Percentiles rank a stretch among this genome's conserved stretches.
phyloP scores from a whole-genome alignment of 35 echinoderm and acorn worm species.

The Anneissia japonica region DNA sequence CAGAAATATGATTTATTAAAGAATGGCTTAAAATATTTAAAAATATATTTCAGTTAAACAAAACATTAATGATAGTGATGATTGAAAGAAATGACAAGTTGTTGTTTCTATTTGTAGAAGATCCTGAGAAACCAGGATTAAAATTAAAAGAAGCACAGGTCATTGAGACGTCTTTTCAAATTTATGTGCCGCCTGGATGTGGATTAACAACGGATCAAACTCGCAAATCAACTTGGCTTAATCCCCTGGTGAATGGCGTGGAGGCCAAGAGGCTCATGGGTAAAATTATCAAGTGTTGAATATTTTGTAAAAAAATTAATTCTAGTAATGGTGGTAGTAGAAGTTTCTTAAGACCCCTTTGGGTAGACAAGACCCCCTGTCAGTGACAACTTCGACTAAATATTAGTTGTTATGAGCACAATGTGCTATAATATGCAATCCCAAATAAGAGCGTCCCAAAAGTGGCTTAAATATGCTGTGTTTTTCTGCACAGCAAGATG shows the following conservation, averaged over 20 bases:
- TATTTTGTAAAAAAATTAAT: too few species aligned
- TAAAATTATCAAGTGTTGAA: too few species aligned
- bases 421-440: too few species aligned
- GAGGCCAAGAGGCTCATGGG: constrained; percentile 76
- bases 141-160: constrained; percentile 72
- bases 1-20: not conserved
- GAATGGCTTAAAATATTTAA: not conserved
- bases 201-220: constrained; percentile 47
- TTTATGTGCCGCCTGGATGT: constrained; percentile 74
- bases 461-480: too few species aligned
- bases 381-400: too few species aligned
- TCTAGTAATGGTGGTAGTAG: too few species aligned
- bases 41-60: not conserved
- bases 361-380: too few species aligned
- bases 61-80: not conserved
- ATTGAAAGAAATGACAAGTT: too few species aligned
- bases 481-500: too few species aligned
- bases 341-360: too few species aligned
- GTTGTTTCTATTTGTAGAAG: constrained; percentile 45
- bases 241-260: constrained; percentile 80
- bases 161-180: constrained; percentile 71
- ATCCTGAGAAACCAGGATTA: constrained; percentile 49
- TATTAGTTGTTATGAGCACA: too few species aligned
- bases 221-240: constrained; percentile 88
- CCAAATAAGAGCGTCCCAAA: too few species aligned